Percentiles rank a stretch among this genome's conserved stretches.
Conservation (phyloP, 2,797 vertebrate genomes). For the Leontocebus nigricollis region DNA sequence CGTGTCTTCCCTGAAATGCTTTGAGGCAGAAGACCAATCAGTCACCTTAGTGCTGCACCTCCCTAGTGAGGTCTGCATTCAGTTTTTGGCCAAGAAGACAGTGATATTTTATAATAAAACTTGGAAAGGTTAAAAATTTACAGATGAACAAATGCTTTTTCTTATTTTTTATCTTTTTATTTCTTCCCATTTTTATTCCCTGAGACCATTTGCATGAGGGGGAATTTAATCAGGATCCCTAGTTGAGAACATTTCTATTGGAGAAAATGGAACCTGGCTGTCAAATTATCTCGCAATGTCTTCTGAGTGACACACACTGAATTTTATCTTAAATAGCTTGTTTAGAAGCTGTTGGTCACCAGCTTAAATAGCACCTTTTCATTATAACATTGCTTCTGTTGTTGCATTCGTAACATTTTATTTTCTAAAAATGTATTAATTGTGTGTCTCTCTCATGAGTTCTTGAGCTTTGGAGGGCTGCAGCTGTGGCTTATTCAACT, state of each 20-base stretch:
- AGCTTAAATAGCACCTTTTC: background rate
- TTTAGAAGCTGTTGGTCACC: background rate
- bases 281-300: background rate
- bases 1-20: slow-evolving; percentile 56
- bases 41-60: slow-evolving; percentile 42
- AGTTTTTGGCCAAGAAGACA: slow-evolving; percentile 41
- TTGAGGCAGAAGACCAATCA: slow-evolving; percentile 49
- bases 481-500: background rate
- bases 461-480: background rate
- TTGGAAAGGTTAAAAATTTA: slow-evolving; percentile 50
- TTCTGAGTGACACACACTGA: background rate
- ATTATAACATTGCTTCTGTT: background rate
- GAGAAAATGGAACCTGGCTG: background rate
- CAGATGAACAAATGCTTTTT: slow-evolving; percentile 36
- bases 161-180: background rate
- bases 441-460: background rate
- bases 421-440: background rate
- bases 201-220: background rate
- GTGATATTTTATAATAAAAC: slow-evolving; percentile 70
- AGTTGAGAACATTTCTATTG: background rate
- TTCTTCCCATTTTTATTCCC: background rate
- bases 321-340: background rate
- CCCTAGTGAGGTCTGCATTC: slow-evolving; percentile 44
- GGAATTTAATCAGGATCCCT: background rate
- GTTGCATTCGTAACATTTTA: background rate